phyloP scores from a whole-genome alignment of 2,113 vertebrate genomes.

The Laticauda colubrina region DNA sequence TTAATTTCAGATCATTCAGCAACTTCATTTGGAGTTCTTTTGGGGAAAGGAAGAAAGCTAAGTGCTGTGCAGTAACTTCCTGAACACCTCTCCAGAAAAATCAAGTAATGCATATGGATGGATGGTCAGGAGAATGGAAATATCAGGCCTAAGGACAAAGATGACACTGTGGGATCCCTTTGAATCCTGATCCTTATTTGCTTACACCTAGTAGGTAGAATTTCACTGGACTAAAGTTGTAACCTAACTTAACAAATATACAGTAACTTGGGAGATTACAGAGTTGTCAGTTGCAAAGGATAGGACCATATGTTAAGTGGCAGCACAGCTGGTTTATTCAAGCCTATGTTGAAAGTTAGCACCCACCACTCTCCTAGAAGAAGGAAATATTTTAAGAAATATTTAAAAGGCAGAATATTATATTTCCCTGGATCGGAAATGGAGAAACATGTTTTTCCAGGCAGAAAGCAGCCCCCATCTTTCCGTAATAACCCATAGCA shows the following conservation, averaged over 20 bases:
- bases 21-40: slow-evolving; percentile 52
- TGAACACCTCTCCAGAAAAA: slow-evolving; percentile 62
- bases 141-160: not conserved
- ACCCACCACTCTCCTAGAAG: too few relatives aligned
- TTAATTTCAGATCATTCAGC: slow-evolving; percentile 61
- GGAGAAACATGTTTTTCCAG: too few relatives aligned
- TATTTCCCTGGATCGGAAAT: too few relatives aligned
- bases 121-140: slow-evolving; percentile 55
- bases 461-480: too few relatives aligned
- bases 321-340: not conserved
- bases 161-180: not conserved
- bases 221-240: not conserved
- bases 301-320: not conserved
- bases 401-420: too few relatives aligned
- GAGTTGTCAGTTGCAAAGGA: not conserved
- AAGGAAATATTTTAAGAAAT: too few relatives aligned
- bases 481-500: too few relatives aligned
- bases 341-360: not conserved
- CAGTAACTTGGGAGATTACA: not conserved
- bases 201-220: not conserved
- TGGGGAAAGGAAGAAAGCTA: slow-evolving; percentile 45
- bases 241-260: not conserved
- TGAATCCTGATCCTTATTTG: not conserved
- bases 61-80: slow-evolving; percentile 57
- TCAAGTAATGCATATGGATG: slow-evolving; percentile 67